Base-by-base conservation (phyloP, 2,113 vertebrate species). In the Struthio camelus region DNA sequence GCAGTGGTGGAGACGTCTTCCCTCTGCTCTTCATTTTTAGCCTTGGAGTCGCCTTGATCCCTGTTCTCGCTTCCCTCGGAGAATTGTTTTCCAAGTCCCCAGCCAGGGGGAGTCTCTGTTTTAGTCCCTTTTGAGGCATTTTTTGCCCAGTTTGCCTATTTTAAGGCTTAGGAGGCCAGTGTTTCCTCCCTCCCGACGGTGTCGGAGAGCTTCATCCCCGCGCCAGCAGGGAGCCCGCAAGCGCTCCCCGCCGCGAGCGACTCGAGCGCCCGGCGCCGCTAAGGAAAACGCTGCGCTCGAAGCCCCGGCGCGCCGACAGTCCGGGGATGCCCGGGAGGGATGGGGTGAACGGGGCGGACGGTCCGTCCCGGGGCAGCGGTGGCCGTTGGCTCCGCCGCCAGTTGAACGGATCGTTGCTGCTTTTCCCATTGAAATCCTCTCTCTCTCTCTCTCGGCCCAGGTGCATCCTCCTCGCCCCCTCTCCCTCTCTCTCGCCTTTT, bases 81-180 rank as follows among this genome's bases (percentile, higher is more conserved):
- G 58, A 65, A 61, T 36, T 6, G 6, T 75, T 78, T 53, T 77
- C 53, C n/a, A 25, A 10, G 9, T 53, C 32, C 93, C 79, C 58
- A 66, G 19, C 44, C 34, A 34, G 32, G 8, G 8, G 34, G 67
- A n/a, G 27, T 32, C 76, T 44, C 76, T 46, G 34, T 46, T 46
- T 48, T 20, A 9, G 25, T 73, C 46, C 32, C 6, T 59, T 50
- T 32, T n/a, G 69, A 79, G 24, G 64, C 38, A 48, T 75, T 48
- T 53, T 59, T 3, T 0, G 25, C 13, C 8, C 14, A 9, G 25
- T 2, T 32, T 14, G 7, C 50, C 34, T 2, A 11, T 3, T 27
- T 85, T 51, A 2, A 42, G 23, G 76, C 7, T 32, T 32, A 32
- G 30, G 66, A 19, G 6, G 75, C 46, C 83, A 54, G 59, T 46